These are phyloP conservation scores for Callipepla squamata DNA, from an alignment of 2,113 vertebrate genomes.

Conservation along the genomic window DNA sequence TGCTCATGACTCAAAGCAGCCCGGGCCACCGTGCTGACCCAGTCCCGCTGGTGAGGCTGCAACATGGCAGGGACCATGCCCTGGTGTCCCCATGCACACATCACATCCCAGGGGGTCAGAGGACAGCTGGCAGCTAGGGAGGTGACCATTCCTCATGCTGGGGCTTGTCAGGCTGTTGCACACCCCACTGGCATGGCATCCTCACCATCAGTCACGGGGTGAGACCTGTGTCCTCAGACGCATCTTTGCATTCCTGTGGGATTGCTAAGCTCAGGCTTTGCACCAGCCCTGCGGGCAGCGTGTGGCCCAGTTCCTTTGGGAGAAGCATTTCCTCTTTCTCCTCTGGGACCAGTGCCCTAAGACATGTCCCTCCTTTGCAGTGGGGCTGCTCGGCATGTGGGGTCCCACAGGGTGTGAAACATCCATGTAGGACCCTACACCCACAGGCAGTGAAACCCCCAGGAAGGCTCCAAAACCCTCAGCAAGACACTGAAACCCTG, in stretches of 20 bases:
- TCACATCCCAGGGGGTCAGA: not conserved
- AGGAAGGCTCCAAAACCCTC: not conserved
- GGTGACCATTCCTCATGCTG: fast-evolving
- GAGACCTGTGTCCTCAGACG: not conserved
- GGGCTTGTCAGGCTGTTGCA: fast-evolving
- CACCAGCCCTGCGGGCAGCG: not conserved
- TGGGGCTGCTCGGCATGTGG: not conserved
- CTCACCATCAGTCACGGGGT: not conserved
- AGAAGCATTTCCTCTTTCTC: not conserved
- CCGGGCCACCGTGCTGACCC: too few species aligned
- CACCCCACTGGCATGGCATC: fast-evolving
- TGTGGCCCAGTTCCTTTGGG: not conserved
- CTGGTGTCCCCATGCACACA: not conserved
- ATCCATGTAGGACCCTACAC: not conserved
- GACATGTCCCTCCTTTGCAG: not conserved
- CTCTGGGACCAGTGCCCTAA: not conserved
- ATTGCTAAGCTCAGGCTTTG: not conserved
- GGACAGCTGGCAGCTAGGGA: not conserved
- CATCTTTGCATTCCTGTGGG: not conserved
- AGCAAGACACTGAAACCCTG: not conserved
- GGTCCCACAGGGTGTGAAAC: not conserved
- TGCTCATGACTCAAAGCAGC: not conserved
- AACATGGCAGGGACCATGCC: not conserved
- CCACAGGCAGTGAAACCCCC: too few species aligned
- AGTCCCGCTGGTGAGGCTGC: not conserved